Evolutionary conservation across 2,888 invertebrate species (phyloP).

Genomic region (Ochropacha duplaris): DNA sequence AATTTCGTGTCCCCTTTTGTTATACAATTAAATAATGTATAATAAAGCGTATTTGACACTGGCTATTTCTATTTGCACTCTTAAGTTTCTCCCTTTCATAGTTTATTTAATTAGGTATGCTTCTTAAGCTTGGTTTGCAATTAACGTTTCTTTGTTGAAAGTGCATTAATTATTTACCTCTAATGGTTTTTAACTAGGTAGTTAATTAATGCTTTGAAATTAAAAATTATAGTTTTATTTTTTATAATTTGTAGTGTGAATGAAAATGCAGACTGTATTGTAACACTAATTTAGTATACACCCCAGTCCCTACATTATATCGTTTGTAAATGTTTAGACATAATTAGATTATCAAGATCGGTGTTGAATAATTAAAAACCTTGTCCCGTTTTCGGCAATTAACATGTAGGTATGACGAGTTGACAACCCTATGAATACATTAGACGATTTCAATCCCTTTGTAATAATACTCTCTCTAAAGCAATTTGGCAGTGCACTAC

Average conservation of each 20-base stretch:
- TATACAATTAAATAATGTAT: neutral
- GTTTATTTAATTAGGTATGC: neutral
- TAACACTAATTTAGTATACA: neutral
- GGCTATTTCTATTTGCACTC: neutral
- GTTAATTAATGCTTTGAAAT: neutral
- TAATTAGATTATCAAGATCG: slow-evolving; percentile 1
- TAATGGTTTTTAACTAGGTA: neutral
- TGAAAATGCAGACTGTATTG: neutral
- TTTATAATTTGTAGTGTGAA: neutral
- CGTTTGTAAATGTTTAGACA: neutral
- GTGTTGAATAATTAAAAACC: slow-evolving; percentile 7
- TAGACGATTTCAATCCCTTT: slow-evolving; percentile 43
- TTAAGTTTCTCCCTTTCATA: neutral
- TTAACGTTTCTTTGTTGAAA: neutral
- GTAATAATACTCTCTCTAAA: slow-evolving; percentile 41
- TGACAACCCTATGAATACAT: slow-evolving; percentile 17
- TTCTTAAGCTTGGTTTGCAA: neutral
- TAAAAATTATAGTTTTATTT: neutral
- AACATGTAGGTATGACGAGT: neutral
- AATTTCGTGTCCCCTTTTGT: slow-evolving; percentile 11
- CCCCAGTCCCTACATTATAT: neutral
- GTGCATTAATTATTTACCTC: neutral
- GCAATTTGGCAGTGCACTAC: slow-evolving; percentile 56
- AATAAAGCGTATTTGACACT: neutral
- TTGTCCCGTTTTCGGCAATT: neutral